These are phyloP conservation scores for Seira sanloemensis DNA, from an alignment of 2,888 invertebrate species.

Conservation along the genomic window DNA sequence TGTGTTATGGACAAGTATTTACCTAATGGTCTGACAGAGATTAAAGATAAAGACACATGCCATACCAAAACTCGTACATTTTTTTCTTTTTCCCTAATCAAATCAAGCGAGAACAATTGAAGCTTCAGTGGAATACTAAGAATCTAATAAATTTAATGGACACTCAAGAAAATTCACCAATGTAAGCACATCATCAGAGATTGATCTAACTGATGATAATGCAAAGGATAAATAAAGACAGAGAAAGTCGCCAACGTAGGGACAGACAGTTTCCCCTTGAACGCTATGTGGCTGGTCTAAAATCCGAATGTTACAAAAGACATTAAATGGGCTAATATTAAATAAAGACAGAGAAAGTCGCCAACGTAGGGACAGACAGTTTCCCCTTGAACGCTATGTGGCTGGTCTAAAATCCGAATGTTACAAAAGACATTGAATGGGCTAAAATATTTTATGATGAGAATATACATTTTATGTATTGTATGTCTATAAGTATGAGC, in stretches of 20 bases:
- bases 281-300: too few species aligned
- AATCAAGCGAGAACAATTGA: not conserved
- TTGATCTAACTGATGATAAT: constrained; percentile 27
- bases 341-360: constrained; percentile 49
- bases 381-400: too few species aligned
- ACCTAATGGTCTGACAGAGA: not conserved
- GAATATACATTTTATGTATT: too few species aligned
- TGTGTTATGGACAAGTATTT: constrained; percentile 14
- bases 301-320: too few species aligned
- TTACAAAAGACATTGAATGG: too few species aligned
- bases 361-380: too few species aligned
- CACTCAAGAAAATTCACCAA: not conserved
- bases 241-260: constrained; percentile 56
- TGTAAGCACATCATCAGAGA: not conserved
- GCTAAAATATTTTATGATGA: too few species aligned
- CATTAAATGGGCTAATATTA: constrained; percentile 23
- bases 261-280: too few species aligned
- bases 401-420: too few species aligned
- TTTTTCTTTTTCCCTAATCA: not conserved
- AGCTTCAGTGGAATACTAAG: constrained; percentile 8
- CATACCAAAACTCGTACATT: constrained; percentile 9
- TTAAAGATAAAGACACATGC: not conserved
- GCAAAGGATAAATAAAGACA: constrained; percentile 30
- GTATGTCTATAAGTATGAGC: too few species aligned
- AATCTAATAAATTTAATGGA: constrained; percentile 59